phyloP scores from a whole-genome alignment of 2,113 vertebrate genomes.

The Lepisosteus oculatus region DNA sequence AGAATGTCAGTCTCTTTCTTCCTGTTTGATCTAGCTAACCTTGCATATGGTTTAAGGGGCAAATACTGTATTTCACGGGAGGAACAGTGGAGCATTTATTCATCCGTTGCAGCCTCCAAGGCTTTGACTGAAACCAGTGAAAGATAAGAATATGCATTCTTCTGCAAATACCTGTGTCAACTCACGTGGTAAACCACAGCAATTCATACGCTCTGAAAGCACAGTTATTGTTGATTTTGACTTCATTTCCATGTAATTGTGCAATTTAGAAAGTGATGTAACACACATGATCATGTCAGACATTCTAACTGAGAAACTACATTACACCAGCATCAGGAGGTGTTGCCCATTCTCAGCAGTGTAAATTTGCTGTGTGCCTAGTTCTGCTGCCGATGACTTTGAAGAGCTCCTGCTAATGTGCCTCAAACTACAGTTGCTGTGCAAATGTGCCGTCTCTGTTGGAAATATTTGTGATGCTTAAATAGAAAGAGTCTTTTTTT shows the following conservation, averaged over 20 bases:
- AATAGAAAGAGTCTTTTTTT: no score
- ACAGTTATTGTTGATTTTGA: slow-evolving; percentile 2
- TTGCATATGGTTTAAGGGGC: background rate
- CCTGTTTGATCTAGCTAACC: background rate
- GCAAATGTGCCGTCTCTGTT: no score
- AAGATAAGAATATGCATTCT: background rate
- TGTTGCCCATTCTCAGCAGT: no score
- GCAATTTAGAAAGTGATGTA: slow-evolving; percentile 19
- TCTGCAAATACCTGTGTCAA: background rate
- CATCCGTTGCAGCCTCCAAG: background rate
- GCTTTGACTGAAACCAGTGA: background rate
- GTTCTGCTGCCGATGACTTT: no score
- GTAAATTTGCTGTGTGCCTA: no score
- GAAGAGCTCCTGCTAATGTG: no score
- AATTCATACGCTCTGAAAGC: background rate
- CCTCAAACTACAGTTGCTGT: no score
- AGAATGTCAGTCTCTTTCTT: background rate
- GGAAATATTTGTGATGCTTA: no score
- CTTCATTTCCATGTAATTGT: slow-evolving; percentile 26
- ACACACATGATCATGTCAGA: slow-evolving; percentile 33
- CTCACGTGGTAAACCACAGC: background rate
- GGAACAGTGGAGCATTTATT: background rate
- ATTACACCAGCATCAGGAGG: no score
- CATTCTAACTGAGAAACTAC: slow-evolving; percentile 20
- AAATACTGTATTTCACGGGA: background rate